Evolutionary conservation across 2,797 vertebrate species (phyloP).

Genomic region (Macroramphosus scolopax): DNA sequence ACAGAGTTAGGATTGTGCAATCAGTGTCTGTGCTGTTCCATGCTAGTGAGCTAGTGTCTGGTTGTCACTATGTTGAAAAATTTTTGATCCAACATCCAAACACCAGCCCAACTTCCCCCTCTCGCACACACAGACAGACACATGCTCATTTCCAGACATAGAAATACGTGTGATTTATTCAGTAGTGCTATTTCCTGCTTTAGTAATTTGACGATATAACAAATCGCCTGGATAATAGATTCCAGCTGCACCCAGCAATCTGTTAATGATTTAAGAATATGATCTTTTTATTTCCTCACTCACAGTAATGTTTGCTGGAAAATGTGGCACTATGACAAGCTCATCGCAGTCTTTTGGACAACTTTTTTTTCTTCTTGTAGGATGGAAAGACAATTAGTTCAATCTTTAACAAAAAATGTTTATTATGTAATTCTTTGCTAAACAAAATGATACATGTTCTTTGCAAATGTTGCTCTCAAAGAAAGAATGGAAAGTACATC

Average conservation of each 20-base stretch:
- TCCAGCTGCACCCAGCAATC: constrained; percentile 64
- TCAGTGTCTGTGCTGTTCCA: constrained; percentile 64
- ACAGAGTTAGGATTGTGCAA: constrained; percentile 63
- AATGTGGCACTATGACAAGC: constrained; percentile 56
- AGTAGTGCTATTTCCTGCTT: constrained; percentile 72
- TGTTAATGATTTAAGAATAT: constrained; percentile 66
- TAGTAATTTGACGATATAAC: constrained; percentile 73
- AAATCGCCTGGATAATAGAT: constrained; percentile 69
- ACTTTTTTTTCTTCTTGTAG: constrained; percentile 1
- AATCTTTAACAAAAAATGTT: background rate
- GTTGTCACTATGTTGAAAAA: constrained; percentile 66
- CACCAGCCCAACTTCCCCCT: constrained; percentile 13
- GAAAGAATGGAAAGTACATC: no score
- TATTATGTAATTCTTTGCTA: background rate
- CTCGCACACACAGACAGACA: constrained; percentile 27
- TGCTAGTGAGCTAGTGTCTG: constrained; percentile 74
- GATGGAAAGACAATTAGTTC: background rate
- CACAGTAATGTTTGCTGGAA: constrained; percentile 58
- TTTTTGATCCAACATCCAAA: constrained; percentile 64
- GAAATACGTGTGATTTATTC: constrained; percentile 68
- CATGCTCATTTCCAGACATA: constrained; percentile 46
- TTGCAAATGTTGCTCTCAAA: no score
- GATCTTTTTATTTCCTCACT: constrained; percentile 40
- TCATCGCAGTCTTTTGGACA: constrained; percentile 33
- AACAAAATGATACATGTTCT: constrained; percentile 6